Conservation (phyloP, 2,113 vertebrate genomes). For the Dendrocopos noguchii region DNA sequence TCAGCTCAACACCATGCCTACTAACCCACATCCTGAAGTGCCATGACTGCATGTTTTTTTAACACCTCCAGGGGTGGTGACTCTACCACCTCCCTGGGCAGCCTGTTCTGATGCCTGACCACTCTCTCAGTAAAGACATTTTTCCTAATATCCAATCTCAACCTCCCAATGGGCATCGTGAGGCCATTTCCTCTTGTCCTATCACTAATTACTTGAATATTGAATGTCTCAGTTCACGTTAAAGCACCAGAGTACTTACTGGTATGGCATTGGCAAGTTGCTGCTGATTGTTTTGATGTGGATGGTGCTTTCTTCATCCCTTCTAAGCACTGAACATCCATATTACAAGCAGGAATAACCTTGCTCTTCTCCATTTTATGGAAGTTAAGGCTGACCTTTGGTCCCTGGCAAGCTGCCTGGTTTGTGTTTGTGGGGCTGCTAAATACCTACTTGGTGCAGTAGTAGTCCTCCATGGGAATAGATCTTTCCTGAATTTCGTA, state of each 20-base stretch:
- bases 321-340: neutral
- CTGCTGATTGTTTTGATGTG: neutral
- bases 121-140: too few relatives aligned
- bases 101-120: too few relatives aligned
- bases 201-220: too few relatives aligned
- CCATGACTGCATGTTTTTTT: too few relatives aligned
- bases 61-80: too few relatives aligned
- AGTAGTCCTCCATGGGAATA: neutral
- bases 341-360: neutral
- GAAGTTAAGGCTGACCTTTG: neutral
- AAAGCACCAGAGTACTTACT: neutral
- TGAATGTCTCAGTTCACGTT: neutral
- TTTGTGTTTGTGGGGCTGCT: neutral
- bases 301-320: neutral
- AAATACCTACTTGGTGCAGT: neutral
- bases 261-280: neutral
- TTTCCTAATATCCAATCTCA: too few relatives aligned
- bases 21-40: too few relatives aligned
- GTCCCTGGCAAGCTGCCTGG: neutral
- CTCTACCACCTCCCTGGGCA: too few relatives aligned
- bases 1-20: too few relatives aligned
- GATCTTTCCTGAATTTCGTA: neutral
- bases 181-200: too few relatives aligned
- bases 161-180: too few relatives aligned
- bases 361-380: neutral